A percentile compares a stretch with the other conserved stretches of the same genome.
Conservation (phyloP, 2,888 invertebrate species). For the Lucinisca nassula region DNA sequence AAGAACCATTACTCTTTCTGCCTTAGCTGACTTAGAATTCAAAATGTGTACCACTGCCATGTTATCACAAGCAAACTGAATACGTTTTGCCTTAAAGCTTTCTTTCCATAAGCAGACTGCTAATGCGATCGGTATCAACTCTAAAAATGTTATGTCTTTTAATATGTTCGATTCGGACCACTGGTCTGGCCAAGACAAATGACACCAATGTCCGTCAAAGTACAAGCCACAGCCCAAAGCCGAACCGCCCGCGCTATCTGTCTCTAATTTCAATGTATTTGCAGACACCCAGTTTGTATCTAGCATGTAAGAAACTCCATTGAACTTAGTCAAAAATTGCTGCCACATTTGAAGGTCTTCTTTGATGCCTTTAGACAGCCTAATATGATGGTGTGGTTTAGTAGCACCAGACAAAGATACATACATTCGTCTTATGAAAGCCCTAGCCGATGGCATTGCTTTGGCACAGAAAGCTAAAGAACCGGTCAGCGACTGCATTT, state of each 20-base stretch:
- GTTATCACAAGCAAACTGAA: constrained; percentile 33
- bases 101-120: constrained; percentile 17
- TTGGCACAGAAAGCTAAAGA: constrained; percentile 1
- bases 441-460: constrained; percentile 23
- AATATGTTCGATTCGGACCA: neutral
- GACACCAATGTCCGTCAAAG: constrained; percentile 6
- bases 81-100: neutral
- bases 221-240: neutral
- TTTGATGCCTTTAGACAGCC: neutral
- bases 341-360: constrained; percentile 12
- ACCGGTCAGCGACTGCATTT: no score
- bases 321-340: constrained; percentile 10
- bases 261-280: constrained; percentile 17
- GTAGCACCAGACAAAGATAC: constrained; percentile 2
- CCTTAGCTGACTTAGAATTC: constrained; percentile 21
- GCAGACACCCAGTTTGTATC: constrained; percentile 10
- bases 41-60: constrained; percentile 37
- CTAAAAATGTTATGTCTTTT: constrained; percentile 20
- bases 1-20: constrained; percentile 22
- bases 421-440: constrained; percentile 38
- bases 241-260: constrained; percentile 41
- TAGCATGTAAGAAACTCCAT: neutral
- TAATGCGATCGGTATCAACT: constrained; percentile 13
- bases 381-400: constrained; percentile 16
- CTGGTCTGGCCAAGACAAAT: no score